A percentile compares a stretch with the other conserved stretches of the same genome.
These are phyloP conservation scores for Trachelus stipa DNA, from an alignment of 2,888 invertebrate species.

Conservation along the genomic window DNA sequence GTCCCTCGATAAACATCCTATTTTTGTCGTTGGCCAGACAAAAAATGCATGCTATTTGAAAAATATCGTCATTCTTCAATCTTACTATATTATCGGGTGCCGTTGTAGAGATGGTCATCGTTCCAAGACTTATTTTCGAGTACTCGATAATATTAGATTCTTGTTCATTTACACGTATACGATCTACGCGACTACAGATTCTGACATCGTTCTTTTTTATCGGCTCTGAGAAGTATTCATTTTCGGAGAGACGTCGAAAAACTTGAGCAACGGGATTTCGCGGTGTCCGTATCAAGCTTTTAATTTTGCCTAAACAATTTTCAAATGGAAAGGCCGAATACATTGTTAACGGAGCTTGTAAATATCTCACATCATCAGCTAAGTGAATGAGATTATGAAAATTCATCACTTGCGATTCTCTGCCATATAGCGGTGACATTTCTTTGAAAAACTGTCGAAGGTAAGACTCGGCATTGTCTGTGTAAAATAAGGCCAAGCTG, in stretches of 20 bases:
- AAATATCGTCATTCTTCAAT: background rate
- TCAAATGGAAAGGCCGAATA: slow-evolving; percentile 21
- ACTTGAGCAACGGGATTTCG: slow-evolving; percentile 17
- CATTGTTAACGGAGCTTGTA: slow-evolving; percentile 11
- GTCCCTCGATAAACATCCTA: background rate
- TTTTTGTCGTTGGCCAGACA: background rate
- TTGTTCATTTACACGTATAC: background rate
- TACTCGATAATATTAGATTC: background rate
- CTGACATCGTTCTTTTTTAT: no score
- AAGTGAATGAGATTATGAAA: slow-evolving; percentile 28
- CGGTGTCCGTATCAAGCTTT: slow-evolving; percentile 15
- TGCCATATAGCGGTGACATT: slow-evolving; percentile 18
- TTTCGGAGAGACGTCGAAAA: slow-evolving; percentile 12
- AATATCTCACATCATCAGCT: slow-evolving; percentile 24
- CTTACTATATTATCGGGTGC: background rate
- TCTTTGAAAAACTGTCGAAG: slow-evolving; percentile 13
- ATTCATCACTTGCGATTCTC: slow-evolving; percentile 19
- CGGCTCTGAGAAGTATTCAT: background rate
- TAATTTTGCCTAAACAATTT: slow-evolving; percentile 16
- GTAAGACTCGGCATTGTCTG: slow-evolving; percentile 13
- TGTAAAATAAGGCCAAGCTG: slow-evolving; percentile 6
- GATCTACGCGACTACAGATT: background rate
- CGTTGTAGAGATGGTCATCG: background rate
- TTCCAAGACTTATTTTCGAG: background rate
- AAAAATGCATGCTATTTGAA: background rate